Evolutionary conservation across 2,797 vertebrate species (phyloP).

Genomic region (Scleropages formosus): DNA sequence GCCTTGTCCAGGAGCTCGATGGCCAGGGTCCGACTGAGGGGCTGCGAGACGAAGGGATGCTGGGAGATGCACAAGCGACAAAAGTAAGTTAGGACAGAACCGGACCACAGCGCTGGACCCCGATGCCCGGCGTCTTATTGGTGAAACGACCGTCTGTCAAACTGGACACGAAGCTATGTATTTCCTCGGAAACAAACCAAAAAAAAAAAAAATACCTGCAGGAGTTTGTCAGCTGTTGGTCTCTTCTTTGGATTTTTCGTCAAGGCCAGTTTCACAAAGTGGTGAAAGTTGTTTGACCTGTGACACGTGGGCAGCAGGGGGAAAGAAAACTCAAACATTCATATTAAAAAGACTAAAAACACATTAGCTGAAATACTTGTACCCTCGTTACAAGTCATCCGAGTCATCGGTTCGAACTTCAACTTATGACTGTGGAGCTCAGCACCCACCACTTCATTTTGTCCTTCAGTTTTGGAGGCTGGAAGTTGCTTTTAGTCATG

Average conservation of each 20-base stretch:
- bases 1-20: conserved; percentile 94
- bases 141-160: neutral
- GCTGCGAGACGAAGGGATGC: conserved; percentile 96
- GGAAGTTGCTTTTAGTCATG: conserved; percentile 99
- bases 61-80: conserved; percentile 51
- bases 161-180: no score
- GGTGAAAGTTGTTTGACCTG: conserved; percentile 97
- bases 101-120: no score
- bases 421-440: neutral
- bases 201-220: conserved; percentile 75
- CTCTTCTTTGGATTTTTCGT: conserved; percentile 96
- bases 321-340: neutral
- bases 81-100: conserved; percentile 19
- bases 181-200: neutral
- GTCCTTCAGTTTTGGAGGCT: conserved; percentile 97
- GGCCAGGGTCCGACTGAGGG: conserved; percentile 91
- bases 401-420: no score
- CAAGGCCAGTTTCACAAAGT: conserved; percentile 95
- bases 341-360: no score
- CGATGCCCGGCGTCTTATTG: no score
- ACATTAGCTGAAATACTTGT: no score
- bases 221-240: conserved; percentile 89
- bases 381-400: neutral
- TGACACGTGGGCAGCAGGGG: conserved; percentile 11
- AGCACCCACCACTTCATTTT: conserved; percentile 87